phyloP scores from a whole-genome alignment of 92 coral and sea anemone species.

The Zoanthus gigantus region DNA sequence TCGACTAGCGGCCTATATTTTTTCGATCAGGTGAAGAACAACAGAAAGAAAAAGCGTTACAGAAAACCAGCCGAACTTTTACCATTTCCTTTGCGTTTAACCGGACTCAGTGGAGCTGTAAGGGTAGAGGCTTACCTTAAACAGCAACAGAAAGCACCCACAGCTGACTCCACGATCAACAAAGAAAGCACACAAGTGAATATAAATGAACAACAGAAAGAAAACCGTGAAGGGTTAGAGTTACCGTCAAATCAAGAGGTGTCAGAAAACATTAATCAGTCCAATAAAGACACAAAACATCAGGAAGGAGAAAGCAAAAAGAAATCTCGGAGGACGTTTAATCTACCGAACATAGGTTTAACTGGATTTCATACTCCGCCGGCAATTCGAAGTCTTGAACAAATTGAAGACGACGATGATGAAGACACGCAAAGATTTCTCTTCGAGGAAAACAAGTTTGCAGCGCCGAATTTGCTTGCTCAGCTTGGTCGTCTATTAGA shows the following conservation, averaged over 20 bases:
- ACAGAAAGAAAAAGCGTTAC: constrained; percentile 76
- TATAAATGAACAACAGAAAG: constrained; percentile 26
- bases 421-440: constrained; percentile 97
- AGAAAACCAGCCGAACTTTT: constrained; percentile 93
- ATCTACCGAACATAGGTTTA: constrained; percentile 72
- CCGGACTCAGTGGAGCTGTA: constrained; percentile 97
- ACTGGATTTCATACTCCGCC: constrained; percentile 60
- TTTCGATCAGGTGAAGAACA: constrained; percentile 74
- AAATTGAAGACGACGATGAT: constrained; percentile 90
- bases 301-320: constrained; percentile 67
- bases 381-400: constrained; percentile 78
- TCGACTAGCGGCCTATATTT: constrained; percentile 70
- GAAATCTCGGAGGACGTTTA: constrained; percentile 46
- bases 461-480: constrained; percentile 95
- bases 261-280: constrained; percentile 49
- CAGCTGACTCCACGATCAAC: constrained; percentile 39
- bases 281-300: constrained; percentile 60
- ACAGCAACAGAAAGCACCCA: constrained; percentile 79
- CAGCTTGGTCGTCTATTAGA: constrained; percentile 90
- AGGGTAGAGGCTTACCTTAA: constrained; percentile 96
- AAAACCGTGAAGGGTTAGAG: constrained; percentile 15
- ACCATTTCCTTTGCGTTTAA: constrained; percentile 92
- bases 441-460: constrained; percentile 96
- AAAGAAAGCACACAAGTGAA: constrained; percentile 21
- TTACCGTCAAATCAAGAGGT: constrained; percentile 22